Evolutionary conservation across 2,888 invertebrate genomes (phyloP).

Genomic region (Tenthredo distinguenda): DNA sequence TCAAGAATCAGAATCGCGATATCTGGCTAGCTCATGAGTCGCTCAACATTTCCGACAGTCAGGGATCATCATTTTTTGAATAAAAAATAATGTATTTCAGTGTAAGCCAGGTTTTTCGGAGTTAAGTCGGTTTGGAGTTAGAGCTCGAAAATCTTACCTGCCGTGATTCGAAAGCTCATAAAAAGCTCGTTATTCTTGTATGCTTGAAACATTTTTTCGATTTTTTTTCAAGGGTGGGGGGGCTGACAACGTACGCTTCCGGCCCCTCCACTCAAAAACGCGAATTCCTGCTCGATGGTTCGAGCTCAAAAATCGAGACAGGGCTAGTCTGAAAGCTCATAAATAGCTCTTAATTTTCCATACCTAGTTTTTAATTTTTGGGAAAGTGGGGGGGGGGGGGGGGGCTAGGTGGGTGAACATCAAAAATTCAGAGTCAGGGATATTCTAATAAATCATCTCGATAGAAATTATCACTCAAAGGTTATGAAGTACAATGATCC

Average conservation of each 20-base stretch:
- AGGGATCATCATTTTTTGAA: too few species aligned
- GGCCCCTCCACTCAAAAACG: not conserved
- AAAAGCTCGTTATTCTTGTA: not conserved
- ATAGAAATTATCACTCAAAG: too few species aligned
- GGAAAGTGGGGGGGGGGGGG: too few species aligned
- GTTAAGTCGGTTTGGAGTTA: not conserved
- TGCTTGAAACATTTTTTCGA: not conserved
- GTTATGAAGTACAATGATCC: too few species aligned
- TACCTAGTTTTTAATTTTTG: not conserved
- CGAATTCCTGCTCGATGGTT: not conserved
- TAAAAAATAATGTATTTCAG: too few species aligned
- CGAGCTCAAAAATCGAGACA: slow-evolving; percentile 16
- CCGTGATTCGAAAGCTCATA: not conserved
- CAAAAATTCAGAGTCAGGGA: too few species aligned
- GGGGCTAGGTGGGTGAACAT: slow-evolving; percentile 21
- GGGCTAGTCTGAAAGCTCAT: not conserved
- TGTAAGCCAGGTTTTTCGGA: not conserved
- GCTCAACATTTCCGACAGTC: too few species aligned
- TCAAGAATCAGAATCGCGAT: too few species aligned
- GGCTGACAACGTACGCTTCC: not conserved
- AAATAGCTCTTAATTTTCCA: not conserved
- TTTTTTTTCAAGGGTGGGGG: not conserved
- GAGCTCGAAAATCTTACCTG: slow-evolving; percentile 13
- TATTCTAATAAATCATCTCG: too few species aligned
- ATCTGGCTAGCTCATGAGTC: too few species aligned